Evolutionary conservation across 2,113 vertebrate genomes (phyloP).

Genomic region (Leucoraja erinaceus): DNA sequence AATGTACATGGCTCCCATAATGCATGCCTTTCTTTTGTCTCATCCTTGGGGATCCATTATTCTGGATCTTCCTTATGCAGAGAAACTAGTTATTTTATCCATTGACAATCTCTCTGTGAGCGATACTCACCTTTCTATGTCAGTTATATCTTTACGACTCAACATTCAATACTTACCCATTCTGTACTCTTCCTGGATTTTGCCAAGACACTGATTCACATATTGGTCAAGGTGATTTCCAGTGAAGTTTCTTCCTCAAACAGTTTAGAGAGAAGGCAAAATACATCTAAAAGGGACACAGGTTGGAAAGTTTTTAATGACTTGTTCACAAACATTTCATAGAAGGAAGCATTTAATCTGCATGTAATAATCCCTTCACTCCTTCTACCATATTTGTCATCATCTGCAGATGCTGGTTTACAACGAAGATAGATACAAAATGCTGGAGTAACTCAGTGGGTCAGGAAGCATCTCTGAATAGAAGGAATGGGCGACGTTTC

Average conservation of each 20-base stretch:
- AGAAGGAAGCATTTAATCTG: not conserved
- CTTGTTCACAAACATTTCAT: not conserved
- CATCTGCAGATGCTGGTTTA: not conserved
- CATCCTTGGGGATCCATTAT: not conserved
- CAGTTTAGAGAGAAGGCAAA: not conserved
- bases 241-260: not conserved
- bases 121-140: not conserved
- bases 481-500: too few relatives aligned
- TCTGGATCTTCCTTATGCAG: not conserved
- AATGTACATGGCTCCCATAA: not conserved
- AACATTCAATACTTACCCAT: not conserved
- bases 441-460: too few relatives aligned
- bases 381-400: not conserved
- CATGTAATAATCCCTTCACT: not conserved
- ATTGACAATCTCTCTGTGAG: not conserved
- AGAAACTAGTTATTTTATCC: not conserved
- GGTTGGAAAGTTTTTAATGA: not conserved
- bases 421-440: too few relatives aligned
- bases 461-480: too few relatives aligned
- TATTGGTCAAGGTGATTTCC: not conserved
- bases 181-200: not conserved
- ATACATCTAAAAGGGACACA: not conserved
- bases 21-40: not conserved
- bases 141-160: not conserved
- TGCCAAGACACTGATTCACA: not conserved